Evolutionary conservation across 2,888 invertebrate genomes (phyloP), one percentile per base, ranked within the genome.

Genomic region (Athetis lepigone): DNA sequence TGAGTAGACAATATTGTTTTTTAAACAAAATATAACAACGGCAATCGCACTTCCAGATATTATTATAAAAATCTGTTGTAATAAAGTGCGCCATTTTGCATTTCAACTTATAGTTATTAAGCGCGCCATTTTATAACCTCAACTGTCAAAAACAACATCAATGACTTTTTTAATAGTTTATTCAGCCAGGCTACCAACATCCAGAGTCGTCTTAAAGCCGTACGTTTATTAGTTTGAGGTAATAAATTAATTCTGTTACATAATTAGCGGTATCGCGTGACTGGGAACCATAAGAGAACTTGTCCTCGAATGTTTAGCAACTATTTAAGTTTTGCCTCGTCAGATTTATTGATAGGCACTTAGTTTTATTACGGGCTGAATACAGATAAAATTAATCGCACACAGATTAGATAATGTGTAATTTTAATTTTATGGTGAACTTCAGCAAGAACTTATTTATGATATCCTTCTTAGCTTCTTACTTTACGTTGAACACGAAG

Each of bases 261-360:
- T 92, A 92, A 93, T 93, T 94, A 93, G 88, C 81, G 75, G 85
- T 72, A 75, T 94, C 84, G 94, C 94, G 94, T 94, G 94, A 89
- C 91, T 89, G 58, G 56, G 69, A 72, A 76, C 90, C 87, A 91
- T 94, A 90, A 94, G 84, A 83, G 86, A 88, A 87, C 90, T 84
- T 90, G 92, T 93, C 92, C 85, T 76, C 85, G 77, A 85, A 84
- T 72, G 71, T 80, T 80, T 80, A 78, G 80, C 74, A 77, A 80
- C 86, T 87, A 85, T 91, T 93, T 90, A 88, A 86, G 85, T 81
- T 82, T 87, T 87, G 80, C 85, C 81, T 77, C 80, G 72, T 79
- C 83, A 81, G 80, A 91, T 90, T 90, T 91, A 91, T 91, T 84
- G 84, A 84, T 75, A 79, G 79, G 75, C 82, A 84, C 69, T 70